phyloP scores from a whole-genome alignment of 2,113 vertebrate species.

The pig (Sus scrofa) region DNA sequence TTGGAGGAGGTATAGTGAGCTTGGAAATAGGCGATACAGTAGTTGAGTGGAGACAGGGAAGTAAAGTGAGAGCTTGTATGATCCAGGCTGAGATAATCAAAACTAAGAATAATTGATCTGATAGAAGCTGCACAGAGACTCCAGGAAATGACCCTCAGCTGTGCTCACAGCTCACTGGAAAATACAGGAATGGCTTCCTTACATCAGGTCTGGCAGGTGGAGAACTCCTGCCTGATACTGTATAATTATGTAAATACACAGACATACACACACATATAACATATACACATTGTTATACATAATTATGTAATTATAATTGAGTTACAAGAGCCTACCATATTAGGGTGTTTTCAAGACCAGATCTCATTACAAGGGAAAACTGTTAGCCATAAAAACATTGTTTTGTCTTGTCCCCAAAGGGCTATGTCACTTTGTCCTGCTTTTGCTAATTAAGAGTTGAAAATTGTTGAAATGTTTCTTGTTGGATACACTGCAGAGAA shows the following conservation, averaged over 20 bases:
- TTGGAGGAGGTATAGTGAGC: background rate
- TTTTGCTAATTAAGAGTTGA: conserved; percentile 40
- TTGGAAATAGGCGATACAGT: background rate
- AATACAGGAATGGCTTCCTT: background rate
- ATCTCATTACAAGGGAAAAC: conserved; percentile 32
- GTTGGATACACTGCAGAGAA: background rate
- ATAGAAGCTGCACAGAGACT: background rate
- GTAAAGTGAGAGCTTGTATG: background rate
- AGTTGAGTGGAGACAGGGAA: background rate
- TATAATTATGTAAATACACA: background rate
- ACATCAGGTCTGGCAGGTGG: background rate
- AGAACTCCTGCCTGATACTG: background rate
- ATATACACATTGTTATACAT: background rate
- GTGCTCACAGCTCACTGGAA: background rate
- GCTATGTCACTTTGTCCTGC: background rate
- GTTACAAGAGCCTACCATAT: background rate
- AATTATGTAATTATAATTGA: conserved; percentile 32
- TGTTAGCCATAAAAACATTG: background rate
- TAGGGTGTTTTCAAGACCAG: conserved; percentile 38
- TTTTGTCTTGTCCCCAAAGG: background rate
- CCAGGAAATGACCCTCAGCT: background rate
- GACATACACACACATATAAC: background rate
- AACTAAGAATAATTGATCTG: background rate
- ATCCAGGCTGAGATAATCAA: background rate
- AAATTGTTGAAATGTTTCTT: conserved; percentile 47